phyloP scores from a whole-genome alignment of 2,888 invertebrate genomes.

The Sminthurinus aureus region DNA sequence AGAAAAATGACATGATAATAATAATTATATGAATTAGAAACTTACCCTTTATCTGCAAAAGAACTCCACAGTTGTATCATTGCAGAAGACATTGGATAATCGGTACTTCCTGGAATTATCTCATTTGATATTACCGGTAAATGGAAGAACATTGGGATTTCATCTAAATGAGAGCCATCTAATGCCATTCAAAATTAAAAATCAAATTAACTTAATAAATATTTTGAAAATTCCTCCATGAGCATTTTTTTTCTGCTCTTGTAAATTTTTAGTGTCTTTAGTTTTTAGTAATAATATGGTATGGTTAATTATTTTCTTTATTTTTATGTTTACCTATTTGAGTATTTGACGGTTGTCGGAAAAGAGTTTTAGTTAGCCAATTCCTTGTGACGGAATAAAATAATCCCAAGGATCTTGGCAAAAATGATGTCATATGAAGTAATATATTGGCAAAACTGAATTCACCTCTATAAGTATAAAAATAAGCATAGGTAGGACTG shows the following conservation, averaged over 20 bases:
- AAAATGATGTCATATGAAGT: not conserved
- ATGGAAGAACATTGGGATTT: slow-evolving; percentile 38
- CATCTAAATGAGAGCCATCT: slow-evolving; percentile 37
- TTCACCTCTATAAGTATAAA: slow-evolving; percentile 6
- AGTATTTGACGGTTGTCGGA: not conserved
- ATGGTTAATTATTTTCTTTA: too few species aligned
- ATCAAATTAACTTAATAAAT: not conserved
- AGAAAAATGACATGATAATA: not conserved
- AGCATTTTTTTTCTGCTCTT: too few species aligned
- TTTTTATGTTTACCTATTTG: slow-evolving; percentile 8
- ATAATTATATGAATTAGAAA: not conserved
- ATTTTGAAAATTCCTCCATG: not conserved
- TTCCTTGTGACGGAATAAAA: slow-evolving; percentile 9
- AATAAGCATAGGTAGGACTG: slow-evolving; percentile 1
- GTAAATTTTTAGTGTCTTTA: too few species aligned
- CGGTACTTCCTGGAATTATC: slow-evolving; percentile 43
- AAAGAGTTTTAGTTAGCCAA: slow-evolving; percentile 16
- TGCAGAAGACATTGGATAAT: slow-evolving; percentile 51
- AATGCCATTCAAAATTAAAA: not conserved
- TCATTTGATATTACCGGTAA: slow-evolving; percentile 35
- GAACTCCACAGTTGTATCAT: slow-evolving; percentile 39
- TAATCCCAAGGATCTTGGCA: slow-evolving; percentile 8
- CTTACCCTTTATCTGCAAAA: slow-evolving; percentile 44
- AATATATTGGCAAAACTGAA: slow-evolving; percentile 18
- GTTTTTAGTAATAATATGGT: too few species aligned